Evolutionary conservation across 2,797 vertebrate genomes (phyloP).

Genomic region (Artibeus lituratus): DNA sequence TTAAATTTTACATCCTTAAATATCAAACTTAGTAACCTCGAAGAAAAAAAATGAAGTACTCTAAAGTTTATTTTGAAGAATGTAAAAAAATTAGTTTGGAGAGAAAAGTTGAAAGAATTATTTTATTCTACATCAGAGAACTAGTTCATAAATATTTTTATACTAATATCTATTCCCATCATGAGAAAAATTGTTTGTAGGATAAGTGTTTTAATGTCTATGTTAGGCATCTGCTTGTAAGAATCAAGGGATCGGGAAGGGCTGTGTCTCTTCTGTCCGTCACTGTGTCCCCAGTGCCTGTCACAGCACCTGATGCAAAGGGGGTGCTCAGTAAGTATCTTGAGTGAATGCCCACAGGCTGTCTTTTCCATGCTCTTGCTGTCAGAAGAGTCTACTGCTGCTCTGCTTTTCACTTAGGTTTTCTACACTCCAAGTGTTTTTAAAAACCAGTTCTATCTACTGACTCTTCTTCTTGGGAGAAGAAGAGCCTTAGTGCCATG

Average conservation of each 20-base stretch:
- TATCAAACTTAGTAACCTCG: not conserved
- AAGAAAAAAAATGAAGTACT: not conserved
- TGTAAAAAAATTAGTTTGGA: not conserved
- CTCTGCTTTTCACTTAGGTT: not conserved
- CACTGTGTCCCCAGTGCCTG: not conserved
- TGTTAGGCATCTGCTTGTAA: not conserved
- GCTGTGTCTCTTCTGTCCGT: not conserved
- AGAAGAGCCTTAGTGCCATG: not conserved
- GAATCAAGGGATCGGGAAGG: not conserved
- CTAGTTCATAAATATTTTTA: not conserved
- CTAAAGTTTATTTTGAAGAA: not conserved
- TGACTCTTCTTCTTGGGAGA: not conserved
- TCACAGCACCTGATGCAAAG: not conserved
- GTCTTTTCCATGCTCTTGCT: not conserved
- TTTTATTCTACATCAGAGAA: not conserved
- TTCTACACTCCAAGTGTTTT: not conserved
- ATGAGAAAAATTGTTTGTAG: not conserved
- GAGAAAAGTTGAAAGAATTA: not conserved
- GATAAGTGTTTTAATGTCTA: not conserved
- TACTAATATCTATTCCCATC: not conserved
- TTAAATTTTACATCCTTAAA: not conserved
- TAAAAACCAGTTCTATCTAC: not conserved
- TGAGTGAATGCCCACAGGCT: not conserved
- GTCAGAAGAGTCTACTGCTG: not conserved
- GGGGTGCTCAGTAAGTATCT: not conserved